These are phyloP conservation scores for Pseudomugil gertrudae DNA, from an alignment of 2,797 vertebrate species.

Conservation along the genomic window DNA sequence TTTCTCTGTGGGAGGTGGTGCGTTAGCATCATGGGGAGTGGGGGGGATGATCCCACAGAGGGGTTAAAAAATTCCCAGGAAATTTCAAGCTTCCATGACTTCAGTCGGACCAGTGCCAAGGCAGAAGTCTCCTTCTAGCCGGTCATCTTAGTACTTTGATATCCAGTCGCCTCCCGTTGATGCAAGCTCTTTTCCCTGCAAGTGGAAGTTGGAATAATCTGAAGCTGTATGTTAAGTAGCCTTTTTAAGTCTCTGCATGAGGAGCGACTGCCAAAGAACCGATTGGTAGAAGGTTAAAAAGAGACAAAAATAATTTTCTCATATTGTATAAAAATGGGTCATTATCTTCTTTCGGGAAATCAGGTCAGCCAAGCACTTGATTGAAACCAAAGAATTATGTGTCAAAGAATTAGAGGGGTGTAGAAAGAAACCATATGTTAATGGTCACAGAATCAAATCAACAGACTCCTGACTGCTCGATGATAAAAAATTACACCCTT, in stretches of 20 bases:
- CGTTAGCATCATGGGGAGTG: constrained; percentile 18
- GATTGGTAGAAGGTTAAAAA: constrained; percentile 7
- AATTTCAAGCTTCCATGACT: constrained; percentile 37
- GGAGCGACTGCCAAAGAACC: constrained; percentile 1
- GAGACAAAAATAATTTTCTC: constrained; percentile 34
- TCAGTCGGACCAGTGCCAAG: constrained; percentile 69
- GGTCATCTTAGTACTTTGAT: constrained; percentile 76
- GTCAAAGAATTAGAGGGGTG: constrained; percentile 21
- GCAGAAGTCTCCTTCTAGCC: constrained; percentile 86
- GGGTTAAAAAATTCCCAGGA: constrained; percentile 37
- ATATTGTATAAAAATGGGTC: constrained; percentile 3
- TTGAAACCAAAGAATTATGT: constrained; percentile 27
- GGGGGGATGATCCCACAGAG: constrained; percentile 38
- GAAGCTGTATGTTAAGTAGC: constrained; percentile 45
- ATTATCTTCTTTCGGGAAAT: constrained; percentile 29
- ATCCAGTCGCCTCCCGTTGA: constrained; percentile 12
- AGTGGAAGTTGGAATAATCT: constrained; percentile 67
- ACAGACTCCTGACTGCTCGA: constrained; percentile 11
- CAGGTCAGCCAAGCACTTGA: constrained; percentile 24
- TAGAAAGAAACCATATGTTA: not conserved
- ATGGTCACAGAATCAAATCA: constrained; percentile 1
- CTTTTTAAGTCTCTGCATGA: too few relatives aligned
- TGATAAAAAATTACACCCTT: constrained; percentile 13
- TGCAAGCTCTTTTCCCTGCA: constrained; percentile 60
- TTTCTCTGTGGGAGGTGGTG: constrained; percentile 39